phyloP scores from a whole-genome alignment of 2,797 vertebrate species.

The Telmatherina bonti region DNA sequence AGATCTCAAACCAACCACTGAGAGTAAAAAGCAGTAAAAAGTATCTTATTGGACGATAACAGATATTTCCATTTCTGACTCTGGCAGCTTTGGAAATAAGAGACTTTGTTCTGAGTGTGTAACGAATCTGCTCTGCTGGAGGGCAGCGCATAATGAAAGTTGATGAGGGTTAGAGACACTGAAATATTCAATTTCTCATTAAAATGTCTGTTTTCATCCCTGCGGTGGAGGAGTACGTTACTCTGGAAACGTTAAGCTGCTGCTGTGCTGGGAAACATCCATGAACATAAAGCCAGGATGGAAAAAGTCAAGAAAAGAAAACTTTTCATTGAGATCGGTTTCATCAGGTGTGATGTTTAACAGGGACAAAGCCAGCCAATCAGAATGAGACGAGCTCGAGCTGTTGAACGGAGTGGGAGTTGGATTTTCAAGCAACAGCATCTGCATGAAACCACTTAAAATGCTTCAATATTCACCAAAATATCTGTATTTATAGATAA shows the following conservation, averaged over 20 bases:
- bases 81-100: conserved; percentile 10
- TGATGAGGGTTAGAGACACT: conserved; percentile 54
- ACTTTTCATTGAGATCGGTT: not conserved
- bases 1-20: no score
- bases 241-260: conserved; percentile 15
- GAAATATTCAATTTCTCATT: conserved; percentile 66
- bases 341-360: conserved; percentile 12
- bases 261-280: conserved; percentile 16
- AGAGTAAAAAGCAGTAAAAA: not conserved
- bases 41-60: not conserved
- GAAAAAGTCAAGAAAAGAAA: not conserved
- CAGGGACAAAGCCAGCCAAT: no score
- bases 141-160: conserved; percentile 47
- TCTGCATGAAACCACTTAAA: no score
- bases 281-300: conserved; percentile 18
- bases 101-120: conserved; percentile 14
- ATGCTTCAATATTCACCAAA: no score
- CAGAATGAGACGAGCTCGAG: no score
- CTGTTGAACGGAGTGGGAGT: no score
- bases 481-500: no score
- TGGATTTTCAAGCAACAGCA: no score
- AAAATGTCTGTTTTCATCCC: conserved; percentile 40
- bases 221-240: conserved; percentile 13
- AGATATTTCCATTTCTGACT: conserved; percentile 2
- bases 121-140: conserved; percentile 36